Percentiles rank a stretch among this genome's conserved stretches.
Conservation (phyloP, 2,797 vertebrate species). For the Rhinogobio ventralis region DNA sequence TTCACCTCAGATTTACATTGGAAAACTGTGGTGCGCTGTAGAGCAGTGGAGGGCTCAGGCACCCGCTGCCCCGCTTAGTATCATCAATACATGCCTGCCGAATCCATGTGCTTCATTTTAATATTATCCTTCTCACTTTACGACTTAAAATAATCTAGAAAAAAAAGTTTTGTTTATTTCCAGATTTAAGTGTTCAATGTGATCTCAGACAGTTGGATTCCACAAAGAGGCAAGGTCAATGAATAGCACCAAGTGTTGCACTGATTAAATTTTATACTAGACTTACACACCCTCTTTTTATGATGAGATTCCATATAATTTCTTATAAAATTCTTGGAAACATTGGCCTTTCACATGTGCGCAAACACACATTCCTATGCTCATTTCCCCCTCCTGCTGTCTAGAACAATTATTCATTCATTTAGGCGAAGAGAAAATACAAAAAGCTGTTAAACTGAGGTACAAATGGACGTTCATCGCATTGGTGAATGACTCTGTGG, state of each 20-base stretch:
- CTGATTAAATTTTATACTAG: background rate
- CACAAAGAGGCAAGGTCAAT: background rate
- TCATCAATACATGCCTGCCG: too few relatives aligned
- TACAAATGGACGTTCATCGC: background rate
- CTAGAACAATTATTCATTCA: conserved; percentile 26
- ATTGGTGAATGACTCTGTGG: background rate
- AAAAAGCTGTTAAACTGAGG: background rate
- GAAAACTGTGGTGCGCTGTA: too few relatives aligned
- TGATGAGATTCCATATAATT: background rate
- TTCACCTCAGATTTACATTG: too few relatives aligned
- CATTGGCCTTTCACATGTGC: too few relatives aligned
- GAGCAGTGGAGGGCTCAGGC: too few relatives aligned
- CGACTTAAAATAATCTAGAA: too few relatives aligned
- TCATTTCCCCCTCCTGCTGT: background rate
- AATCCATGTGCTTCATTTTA: too few relatives aligned
- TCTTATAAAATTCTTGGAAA: background rate
- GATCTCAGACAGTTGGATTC: background rate
- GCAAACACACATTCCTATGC: background rate
- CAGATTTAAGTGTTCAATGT: background rate
- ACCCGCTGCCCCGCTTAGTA: too few relatives aligned
- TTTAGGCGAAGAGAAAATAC: background rate
- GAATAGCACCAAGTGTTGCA: background rate
- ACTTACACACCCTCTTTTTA: background rate
- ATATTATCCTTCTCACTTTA: too few relatives aligned
- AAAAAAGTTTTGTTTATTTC: background rate